Conservation (phyloP, 1,140 invertebrate species). For the Aphis craccivora region DNA sequence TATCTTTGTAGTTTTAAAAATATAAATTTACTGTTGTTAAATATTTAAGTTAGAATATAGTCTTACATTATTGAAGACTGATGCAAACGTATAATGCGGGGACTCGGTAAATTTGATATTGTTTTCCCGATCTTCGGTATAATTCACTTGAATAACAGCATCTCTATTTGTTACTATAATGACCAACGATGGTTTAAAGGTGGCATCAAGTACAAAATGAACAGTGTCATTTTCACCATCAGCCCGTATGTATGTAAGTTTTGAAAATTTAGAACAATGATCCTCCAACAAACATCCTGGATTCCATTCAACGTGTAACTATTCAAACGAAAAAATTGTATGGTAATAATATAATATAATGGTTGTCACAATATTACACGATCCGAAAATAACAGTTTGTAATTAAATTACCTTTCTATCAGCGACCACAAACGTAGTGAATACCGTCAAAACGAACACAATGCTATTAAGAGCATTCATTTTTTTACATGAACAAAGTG, state of each 20-base stretch:
- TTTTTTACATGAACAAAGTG: background rate
- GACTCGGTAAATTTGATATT: background rate
- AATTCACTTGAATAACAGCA: constrained; percentile 3
- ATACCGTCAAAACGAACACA: background rate
- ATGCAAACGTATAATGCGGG: constrained; percentile 5
- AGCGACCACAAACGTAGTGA: background rate
- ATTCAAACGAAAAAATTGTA: background rate
- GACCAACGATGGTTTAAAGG: constrained; percentile 26
- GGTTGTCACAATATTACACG: background rate
- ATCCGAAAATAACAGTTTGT: background rate
- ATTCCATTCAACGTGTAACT: constrained; percentile 31
- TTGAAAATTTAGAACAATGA: constrained; percentile 17
- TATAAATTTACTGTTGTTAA: background rate
- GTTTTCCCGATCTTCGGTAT: background rate
- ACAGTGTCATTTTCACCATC: constrained; percentile 46
- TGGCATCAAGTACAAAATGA: constrained; percentile 33
- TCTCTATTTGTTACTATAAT: background rate
- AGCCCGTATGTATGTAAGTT: constrained; percentile 25
- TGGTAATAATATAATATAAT: no score
- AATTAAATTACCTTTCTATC: constrained; percentile 25
- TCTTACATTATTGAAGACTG: constrained; percentile 47
- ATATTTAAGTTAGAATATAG: background rate
- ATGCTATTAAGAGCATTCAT: background rate
- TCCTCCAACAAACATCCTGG: background rate
- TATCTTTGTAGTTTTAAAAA: background rate